Evolutionary conservation across 1,140 invertebrate species (phyloP).

Genomic region (Pteromalus puparum): DNA sequence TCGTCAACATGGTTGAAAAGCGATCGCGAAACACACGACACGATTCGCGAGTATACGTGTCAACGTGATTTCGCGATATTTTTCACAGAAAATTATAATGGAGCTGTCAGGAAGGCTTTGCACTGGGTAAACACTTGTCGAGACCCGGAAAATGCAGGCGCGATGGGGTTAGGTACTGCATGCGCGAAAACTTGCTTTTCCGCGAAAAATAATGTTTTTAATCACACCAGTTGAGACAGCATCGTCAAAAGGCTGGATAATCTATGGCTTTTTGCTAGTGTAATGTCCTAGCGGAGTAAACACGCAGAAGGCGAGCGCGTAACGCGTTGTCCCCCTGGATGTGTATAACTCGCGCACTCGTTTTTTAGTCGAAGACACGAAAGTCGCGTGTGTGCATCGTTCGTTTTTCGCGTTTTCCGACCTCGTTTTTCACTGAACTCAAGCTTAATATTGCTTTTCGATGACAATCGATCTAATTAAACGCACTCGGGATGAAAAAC

Average conservation of each 20-base stretch:
- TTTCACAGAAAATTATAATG: neutral
- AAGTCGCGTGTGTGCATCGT: neutral
- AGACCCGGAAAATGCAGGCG: neutral
- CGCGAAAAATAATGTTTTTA: no score
- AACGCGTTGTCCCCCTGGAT: neutral
- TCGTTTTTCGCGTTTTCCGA: neutral
- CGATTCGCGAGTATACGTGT: neutral
- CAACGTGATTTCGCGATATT: neutral
- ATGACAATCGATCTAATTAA: neutral
- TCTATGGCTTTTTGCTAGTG: neutral
- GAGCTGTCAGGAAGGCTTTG: neutral
- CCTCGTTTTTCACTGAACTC: neutral
- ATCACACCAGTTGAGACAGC: no score
- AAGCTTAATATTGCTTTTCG: neutral
- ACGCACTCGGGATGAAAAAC: constrained; percentile 25
- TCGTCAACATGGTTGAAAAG: constrained; percentile 59
- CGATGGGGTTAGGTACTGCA: neutral
- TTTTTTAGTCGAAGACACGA: neutral
- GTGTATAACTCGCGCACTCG: neutral
- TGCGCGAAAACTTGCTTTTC: neutral
- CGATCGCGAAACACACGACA: neutral
- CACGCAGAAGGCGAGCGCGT: neutral
- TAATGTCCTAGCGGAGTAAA: neutral
- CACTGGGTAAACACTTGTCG: neutral
- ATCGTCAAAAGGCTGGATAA: neutral